phyloP scores from a whole-genome alignment of 1,140 invertebrate genomes.

The Holcopasites calliopsidis region DNA sequence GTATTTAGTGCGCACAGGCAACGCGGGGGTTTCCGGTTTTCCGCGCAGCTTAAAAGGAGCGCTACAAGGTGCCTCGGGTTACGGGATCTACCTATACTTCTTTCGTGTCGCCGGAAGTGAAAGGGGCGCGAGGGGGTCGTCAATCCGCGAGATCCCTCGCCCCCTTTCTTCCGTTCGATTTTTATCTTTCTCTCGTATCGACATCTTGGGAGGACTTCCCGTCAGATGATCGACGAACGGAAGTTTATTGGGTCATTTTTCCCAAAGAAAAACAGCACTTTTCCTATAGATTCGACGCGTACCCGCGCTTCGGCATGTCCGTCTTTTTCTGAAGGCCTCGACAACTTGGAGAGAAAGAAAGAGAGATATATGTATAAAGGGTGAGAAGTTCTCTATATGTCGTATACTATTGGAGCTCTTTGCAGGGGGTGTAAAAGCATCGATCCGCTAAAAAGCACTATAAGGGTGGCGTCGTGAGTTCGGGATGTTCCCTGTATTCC shows the following conservation, averaged over 20 bases:
- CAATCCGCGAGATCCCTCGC: constrained; percentile 25
- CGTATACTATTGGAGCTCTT: constrained; percentile 50
- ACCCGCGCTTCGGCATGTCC: constrained; percentile 11
- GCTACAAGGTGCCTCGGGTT: constrained; percentile 22
- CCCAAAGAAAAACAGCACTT: constrained; percentile 18
- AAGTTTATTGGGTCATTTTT: constrained; percentile 11
- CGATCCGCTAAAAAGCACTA: constrained; percentile 71
- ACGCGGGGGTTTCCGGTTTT: neutral
- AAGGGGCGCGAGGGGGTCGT: constrained; percentile 28
- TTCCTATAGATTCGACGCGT: constrained; percentile 40
- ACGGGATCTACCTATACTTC: constrained; percentile 39
- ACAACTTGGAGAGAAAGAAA: constrained; percentile 23
- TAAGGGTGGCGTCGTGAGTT: constrained; percentile 50
- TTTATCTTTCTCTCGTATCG: constrained; percentile 33
- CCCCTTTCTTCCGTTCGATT: constrained; percentile 11
- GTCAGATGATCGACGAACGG: constrained; percentile 19
- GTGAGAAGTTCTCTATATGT: constrained; percentile 41
- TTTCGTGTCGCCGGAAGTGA: constrained; percentile 13
- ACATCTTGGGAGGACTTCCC: constrained; percentile 14
- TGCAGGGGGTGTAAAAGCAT: constrained; percentile 65
- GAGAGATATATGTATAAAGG: neutral
- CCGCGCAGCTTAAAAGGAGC: neutral
- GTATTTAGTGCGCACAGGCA: neutral
- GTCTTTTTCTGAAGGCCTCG: neutral
- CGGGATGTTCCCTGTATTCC: constrained; percentile 60